A percentile compares a stretch with the other conserved stretches of the same genome.
These are phyloP conservation scores for Caenorhabditis brenneri DNA, from an alignment of 1,140 invertebrate genomes.

Conservation along the genomic window DNA sequence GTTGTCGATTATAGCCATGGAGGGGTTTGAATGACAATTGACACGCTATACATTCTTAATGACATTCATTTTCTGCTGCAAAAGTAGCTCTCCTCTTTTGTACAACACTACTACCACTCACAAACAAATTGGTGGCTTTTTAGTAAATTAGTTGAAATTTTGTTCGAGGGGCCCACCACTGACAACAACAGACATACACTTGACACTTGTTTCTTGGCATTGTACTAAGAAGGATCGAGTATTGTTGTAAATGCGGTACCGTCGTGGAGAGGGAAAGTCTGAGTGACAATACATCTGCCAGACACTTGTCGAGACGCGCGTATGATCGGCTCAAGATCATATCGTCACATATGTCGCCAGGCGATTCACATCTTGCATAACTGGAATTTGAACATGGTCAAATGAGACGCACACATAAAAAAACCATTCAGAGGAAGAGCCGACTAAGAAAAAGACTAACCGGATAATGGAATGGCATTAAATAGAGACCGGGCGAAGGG, in stretches of 20 bases:
- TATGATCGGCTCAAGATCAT: constrained; percentile 38
- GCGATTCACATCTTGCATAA: background rate
- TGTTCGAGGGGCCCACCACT: background rate
- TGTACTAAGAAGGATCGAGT: constrained; percentile 14
- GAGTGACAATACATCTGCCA: constrained; percentile 41
- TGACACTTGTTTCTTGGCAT: constrained; percentile 32
- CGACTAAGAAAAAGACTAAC: background rate
- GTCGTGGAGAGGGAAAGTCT: background rate
- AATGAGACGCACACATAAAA: background rate
- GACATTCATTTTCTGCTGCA: background rate
- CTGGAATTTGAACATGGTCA: constrained; percentile 22
- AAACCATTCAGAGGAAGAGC: background rate
- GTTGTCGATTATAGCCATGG: background rate
- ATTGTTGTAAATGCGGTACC: constrained; percentile 10
- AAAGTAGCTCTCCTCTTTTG: constrained; percentile 14
- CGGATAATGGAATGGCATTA: constrained; percentile 25
- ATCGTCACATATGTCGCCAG: constrained; percentile 41
- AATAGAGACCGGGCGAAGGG: background rate
- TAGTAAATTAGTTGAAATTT: constrained; percentile 33
- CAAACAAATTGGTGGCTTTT: background rate
- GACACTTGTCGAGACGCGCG: constrained; percentile 10
- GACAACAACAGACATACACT: constrained; percentile 4
- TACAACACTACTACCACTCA: background rate
- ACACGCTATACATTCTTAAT: constrained; percentile 27
- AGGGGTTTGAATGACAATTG: background rate